Conservation (phyloP, 2,888 invertebrate genomes). For the Cynaeus angustus region DNA sequence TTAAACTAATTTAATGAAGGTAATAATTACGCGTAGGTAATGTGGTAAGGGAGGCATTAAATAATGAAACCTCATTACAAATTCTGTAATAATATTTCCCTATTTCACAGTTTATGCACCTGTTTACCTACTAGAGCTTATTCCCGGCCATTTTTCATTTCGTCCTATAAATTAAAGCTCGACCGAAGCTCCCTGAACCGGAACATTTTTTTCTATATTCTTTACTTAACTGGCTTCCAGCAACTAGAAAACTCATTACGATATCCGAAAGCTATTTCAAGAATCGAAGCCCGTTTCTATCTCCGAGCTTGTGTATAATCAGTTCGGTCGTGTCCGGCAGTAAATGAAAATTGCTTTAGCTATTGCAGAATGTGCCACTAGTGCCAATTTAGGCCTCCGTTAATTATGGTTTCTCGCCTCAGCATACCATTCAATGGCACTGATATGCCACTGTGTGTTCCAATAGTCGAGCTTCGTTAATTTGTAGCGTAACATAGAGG, state of each 20-base stretch:
- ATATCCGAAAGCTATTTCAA: constrained; percentile 41
- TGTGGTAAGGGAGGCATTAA: no score
- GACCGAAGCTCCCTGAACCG: not conserved
- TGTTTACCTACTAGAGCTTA: no score
- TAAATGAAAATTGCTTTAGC: constrained; percentile 43
- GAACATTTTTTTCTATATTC: constrained; percentile 15
- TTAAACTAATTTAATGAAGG: no score
- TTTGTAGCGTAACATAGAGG: constrained; percentile 31
- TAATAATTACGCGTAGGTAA: no score
- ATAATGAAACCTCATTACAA: no score
- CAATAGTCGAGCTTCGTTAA: constrained; percentile 39
- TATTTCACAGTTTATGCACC: no score
- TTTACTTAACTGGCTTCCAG: constrained; percentile 17
- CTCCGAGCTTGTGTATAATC: constrained; percentile 36
- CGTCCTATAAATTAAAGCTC: not conserved
- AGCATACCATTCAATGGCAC: constrained; percentile 40
- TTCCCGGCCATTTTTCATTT: not conserved
- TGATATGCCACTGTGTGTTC: constrained; percentile 39
- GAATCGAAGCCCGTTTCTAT: constrained; percentile 31
- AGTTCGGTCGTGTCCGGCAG: constrained; percentile 34
- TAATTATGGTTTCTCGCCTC: constrained; percentile 45
- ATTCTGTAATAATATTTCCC: no score
- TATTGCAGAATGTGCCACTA: constrained; percentile 40
- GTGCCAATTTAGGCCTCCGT: constrained; percentile 34
- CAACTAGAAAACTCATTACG: constrained; percentile 40